Conservation (phyloP, 2,797 vertebrate species). For the Enteromius trimaculatus region DNA sequence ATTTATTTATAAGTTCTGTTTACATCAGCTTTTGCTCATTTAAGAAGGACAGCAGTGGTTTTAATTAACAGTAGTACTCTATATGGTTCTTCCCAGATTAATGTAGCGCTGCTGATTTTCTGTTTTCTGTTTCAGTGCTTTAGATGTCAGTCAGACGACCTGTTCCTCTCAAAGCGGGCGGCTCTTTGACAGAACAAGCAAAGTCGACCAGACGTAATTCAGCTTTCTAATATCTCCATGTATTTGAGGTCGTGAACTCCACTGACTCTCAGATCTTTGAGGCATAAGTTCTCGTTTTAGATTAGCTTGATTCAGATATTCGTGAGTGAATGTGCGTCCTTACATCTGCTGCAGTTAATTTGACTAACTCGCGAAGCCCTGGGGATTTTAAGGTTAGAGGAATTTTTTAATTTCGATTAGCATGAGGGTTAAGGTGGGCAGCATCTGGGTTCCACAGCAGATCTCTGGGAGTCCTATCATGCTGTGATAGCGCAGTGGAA, state of each 20-base stretch:
- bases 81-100: not conserved
- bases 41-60: not conserved
- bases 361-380: conserved; percentile 3
- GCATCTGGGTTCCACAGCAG: conserved; percentile 30
- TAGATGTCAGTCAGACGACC: not conserved
- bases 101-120: not conserved
- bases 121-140: not conserved
- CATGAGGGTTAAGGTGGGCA: conserved; percentile 43
- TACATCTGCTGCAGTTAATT: conserved; percentile 6
- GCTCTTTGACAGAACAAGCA: conserved; percentile 2
- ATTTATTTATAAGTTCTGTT: not conserved
- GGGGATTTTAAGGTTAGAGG: conserved; percentile 38
- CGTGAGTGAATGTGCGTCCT: not conserved
- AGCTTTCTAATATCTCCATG: not conserved
- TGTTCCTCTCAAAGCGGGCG: not conserved
- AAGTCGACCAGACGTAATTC: not conserved
- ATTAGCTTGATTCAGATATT: not conserved
- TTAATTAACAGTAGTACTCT: not conserved
- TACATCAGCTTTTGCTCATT: not conserved
- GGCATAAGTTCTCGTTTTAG: not conserved
- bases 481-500: conserved; percentile 40
- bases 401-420: conserved; percentile 42
- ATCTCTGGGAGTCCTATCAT: conserved; percentile 37
- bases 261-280: not conserved
- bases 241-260: not conserved